Conservation (phyloP, 2,113 vertebrate species). For the Colaptes auratus region DNA sequence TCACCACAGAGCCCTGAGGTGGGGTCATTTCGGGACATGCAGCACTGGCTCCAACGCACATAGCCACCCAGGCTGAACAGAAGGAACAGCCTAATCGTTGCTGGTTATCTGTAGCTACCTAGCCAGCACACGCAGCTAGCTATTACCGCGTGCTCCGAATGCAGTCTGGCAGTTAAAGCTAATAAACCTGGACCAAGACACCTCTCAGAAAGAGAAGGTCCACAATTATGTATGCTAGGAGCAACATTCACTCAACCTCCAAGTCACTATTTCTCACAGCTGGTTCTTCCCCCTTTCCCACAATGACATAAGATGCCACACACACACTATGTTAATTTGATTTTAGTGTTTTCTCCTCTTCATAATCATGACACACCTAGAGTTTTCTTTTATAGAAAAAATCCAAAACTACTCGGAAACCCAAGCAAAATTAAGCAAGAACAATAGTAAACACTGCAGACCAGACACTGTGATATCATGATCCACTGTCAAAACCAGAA, state of each 20-base stretch:
- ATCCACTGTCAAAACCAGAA: not conserved
- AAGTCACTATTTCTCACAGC: not conserved
- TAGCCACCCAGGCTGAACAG: rapidly evolving
- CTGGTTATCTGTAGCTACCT: rapidly evolving
- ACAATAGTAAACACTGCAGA: not conserved
- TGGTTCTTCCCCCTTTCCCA: not conserved
- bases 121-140: rapidly evolving
- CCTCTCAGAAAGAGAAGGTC: rapidly evolving
- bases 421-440: not conserved
- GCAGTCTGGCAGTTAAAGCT: not conserved
- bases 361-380: not conserved
- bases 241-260: not conserved
- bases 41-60: not conserved
- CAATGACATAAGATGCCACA: rapidly evolving
- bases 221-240: not conserved
- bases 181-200: rapidly evolving
- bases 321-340: rapidly evolving
- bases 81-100: not conserved
- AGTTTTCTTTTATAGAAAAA: not conserved
- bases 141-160: rapidly evolving
- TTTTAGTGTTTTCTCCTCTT: not conserved
- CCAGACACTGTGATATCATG: not conserved
- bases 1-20: rapidly evolving
- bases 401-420: not conserved
- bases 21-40: not conserved